Percentiles rank a stretch among this genome's conserved stretches.
phyloP scores from a whole-genome alignment of 2,113 vertebrate species.

The Hyperopisus bebe region DNA sequence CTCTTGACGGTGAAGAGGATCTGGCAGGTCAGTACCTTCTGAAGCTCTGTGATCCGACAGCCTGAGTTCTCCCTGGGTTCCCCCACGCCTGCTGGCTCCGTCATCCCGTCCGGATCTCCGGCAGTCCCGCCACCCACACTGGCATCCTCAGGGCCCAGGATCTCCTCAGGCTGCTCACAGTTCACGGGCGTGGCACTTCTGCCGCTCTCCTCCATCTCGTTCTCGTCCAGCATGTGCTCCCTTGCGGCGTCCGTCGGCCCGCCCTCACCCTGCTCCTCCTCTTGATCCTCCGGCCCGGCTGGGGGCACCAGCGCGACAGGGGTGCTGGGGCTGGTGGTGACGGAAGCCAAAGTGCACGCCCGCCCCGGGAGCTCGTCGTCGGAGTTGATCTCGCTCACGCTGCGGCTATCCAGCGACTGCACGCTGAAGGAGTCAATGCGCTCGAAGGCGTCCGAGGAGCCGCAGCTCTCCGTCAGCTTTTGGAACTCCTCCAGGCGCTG shows the following conservation, averaged over 20 bases:
- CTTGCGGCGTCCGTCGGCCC: conserved; percentile 52
- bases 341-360: conserved; percentile 69
- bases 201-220: conserved; percentile 93
- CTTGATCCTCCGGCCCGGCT: conserved; percentile 25
- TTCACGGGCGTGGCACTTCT: conserved; percentile 92
- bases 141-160: conserved; percentile 50
- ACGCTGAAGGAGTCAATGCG: conserved; percentile 95
- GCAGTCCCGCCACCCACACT: not conserved
- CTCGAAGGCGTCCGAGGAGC: conserved; percentile 94
- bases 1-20: not conserved
- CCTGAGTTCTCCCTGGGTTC: conserved; percentile 59
- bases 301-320: conserved; percentile 47
- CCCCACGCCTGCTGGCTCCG: conserved; percentile 38
- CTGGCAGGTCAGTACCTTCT: conserved; percentile 65
- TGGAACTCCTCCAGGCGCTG: conserved; percentile 84
- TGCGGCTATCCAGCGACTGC: conserved; percentile 92
- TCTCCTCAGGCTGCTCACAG: conserved; percentile 78
- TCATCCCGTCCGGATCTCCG: conserved; percentile 23
- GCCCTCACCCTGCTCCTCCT: conserved; percentile 47
- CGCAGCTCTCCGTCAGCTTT: conserved; percentile 87
- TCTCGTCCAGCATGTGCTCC: conserved; percentile 70
- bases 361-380: conserved; percentile 86
- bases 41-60: conserved; percentile 69
- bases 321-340: conserved; percentile 53
- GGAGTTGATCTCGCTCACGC: conserved; percentile 95